Evolutionary conservation across 2,797 vertebrate species (phyloP).

Genomic region (Rhynchotus rufescens): DNA sequence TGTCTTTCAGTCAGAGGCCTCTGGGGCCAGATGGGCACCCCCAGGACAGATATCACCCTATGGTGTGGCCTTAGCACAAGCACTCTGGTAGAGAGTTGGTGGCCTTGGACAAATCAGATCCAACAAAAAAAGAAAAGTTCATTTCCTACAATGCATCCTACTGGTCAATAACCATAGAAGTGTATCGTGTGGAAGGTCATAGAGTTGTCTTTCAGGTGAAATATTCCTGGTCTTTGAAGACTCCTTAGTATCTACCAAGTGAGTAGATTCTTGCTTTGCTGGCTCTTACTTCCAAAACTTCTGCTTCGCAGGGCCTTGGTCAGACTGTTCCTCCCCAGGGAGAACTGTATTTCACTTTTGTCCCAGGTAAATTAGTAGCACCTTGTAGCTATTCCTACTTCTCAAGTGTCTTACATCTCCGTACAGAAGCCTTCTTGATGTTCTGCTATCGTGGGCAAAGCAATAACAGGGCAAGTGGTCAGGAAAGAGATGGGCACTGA

Average conservation of each 20-base stretch:
- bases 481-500: not conserved
- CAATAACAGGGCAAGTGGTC: not conserved
- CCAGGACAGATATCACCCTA: not conserved
- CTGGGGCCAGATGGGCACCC: not conserved
- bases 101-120: not conserved
- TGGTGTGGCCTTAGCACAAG: not conserved
- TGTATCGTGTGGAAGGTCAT: not conserved
- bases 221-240: not conserved
- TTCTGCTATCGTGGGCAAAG: not conserved
- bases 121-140: not conserved
- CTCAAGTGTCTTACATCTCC: not conserved
- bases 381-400: too few relatives aligned
- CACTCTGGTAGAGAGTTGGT: not conserved
- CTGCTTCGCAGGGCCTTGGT: not conserved
- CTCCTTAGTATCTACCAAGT: not conserved
- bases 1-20: not conserved
- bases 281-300: not conserved
- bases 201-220: not conserved
- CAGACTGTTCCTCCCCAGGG: not conserved
- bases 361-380: not conserved
- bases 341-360: not conserved
- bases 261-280: fast-evolving
- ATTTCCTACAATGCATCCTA: not conserved
- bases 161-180: not conserved
- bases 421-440: not conserved